A percentile compares a stretch with the other conserved stretches of the same genome.
These are phyloP conservation scores for Apodemus speciosus DNA, from an alignment of 2,113 vertebrate species.

Conservation along the genomic window DNA sequence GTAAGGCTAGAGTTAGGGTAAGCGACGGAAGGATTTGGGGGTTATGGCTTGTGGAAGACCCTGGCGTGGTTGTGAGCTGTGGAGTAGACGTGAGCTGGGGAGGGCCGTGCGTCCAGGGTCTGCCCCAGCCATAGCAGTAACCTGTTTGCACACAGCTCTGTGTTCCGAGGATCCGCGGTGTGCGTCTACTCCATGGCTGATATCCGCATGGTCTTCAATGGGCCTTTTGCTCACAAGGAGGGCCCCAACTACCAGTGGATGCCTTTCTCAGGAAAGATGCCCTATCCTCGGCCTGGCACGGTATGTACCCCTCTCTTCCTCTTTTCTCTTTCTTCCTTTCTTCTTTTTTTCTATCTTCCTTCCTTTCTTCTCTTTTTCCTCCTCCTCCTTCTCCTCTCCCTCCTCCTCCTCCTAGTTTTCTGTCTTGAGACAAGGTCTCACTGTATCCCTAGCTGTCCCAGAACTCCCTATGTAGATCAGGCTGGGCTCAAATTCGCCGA, in stretches of 20 bases:
- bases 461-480: background rate
- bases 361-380: too few species aligned
- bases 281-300: constrained; percentile 97
- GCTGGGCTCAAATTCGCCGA: background rate
- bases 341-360: background rate
- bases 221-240: constrained; percentile 98
- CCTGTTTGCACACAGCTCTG: constrained; percentile 87
- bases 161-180: constrained; percentile 97
- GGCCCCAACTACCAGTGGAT: constrained; percentile 99
- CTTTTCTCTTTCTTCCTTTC: fast-evolving
- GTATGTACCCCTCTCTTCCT: constrained; percentile 83
- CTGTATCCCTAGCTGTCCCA: background rate
- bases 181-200: constrained; percentile 99
- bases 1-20: constrained; percentile 84
- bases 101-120: background rate
- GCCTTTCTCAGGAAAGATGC: constrained; percentile 97
- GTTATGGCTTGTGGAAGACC: background rate
- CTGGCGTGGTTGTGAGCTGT: background rate
- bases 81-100: background rate
- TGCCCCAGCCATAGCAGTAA: background rate
- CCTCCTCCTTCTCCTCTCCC: fast-evolving
- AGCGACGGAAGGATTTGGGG: background rate
- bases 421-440: background rate
- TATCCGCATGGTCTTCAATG: constrained; percentile 98
- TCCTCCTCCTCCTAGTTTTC: background rate